Conservation (phyloP, 2,113 vertebrate genomes). For the Notarius quadriscutis region DNA sequence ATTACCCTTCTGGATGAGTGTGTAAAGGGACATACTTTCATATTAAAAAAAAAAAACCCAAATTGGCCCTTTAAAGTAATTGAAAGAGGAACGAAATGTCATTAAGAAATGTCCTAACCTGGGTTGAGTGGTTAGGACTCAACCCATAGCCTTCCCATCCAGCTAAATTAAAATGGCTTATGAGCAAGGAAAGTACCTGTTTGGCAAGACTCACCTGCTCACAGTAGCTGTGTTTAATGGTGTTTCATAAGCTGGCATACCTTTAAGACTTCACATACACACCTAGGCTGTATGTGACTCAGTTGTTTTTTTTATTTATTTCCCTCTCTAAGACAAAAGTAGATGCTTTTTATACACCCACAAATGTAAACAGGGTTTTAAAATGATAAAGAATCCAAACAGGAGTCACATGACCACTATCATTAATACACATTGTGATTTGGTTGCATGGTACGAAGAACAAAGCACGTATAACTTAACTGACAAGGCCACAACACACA, state of each 20-base stretch:
- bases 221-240: background rate
- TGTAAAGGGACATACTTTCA: no score
- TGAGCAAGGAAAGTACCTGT: conserved; percentile 30
- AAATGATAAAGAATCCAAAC: background rate
- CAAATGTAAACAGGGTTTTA: background rate
- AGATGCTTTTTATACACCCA: background rate
- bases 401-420: background rate
- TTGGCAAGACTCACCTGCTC: conserved; percentile 4
- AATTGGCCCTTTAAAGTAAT: no score
- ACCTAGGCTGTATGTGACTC: conserved; percentile 18
- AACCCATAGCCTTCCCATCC: conserved; percentile 10
- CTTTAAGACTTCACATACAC: conserved; percentile 20
- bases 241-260: conserved; percentile 5
- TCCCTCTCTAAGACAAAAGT: background rate
- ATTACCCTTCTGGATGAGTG: no score
- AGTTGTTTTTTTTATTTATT: background rate
- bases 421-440: background rate
- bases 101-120: background rate
- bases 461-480: background rate
- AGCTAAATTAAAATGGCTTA: background rate
- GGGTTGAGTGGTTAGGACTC: no score
- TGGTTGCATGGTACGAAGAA: background rate
- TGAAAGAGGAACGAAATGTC: background rate
- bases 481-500: background rate
- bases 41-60: no score